These are phyloP conservation scores for Subacronicta megacephala DNA, from an alignment of 2,888 invertebrate genomes.

Conservation along the genomic window DNA sequence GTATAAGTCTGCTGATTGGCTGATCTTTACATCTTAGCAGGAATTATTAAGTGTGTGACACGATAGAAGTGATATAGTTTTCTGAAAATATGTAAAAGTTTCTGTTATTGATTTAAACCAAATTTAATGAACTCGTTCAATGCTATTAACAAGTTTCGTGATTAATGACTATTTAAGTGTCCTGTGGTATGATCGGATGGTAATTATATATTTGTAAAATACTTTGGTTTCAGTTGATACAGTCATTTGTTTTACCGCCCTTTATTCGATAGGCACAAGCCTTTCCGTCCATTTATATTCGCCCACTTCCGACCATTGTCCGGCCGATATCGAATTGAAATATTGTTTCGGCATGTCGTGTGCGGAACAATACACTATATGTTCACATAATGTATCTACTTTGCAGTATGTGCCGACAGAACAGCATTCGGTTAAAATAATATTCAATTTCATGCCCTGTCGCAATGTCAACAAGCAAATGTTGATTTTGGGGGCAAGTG, in stretches of 20 bases:
- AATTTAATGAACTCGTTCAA: constrained; percentile 5
- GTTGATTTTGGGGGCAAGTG: constrained; percentile 72
- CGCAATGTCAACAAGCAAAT: constrained; percentile 66
- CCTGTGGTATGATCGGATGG: constrained; percentile 20
- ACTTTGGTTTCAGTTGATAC: constrained; percentile 59
- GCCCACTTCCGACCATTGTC: constrained; percentile 85
- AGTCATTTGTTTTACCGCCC: constrained; percentile 72
- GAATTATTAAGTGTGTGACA: too few relatives aligned
- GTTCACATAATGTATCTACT: constrained; percentile 57
- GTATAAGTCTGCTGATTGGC: too few relatives aligned
- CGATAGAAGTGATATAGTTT: too few relatives aligned
- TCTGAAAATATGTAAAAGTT: too few relatives aligned
- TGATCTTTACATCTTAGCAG: too few relatives aligned
- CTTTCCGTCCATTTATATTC: constrained; percentile 88
- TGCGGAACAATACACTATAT: constrained; percentile 71
- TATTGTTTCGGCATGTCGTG: constrained; percentile 84
- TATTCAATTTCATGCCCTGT: constrained; percentile 61
- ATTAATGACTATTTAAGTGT: constrained; percentile 5
- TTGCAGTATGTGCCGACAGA: constrained; percentile 48
- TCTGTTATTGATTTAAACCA: background rate
- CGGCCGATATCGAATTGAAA: constrained; percentile 87
- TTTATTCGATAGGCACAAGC: constrained; percentile 82
- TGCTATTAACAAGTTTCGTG: background rate
- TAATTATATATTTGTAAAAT: constrained; percentile 46
- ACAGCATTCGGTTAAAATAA: constrained; percentile 63